Base-by-base conservation (phyloP, 2,888 invertebrate genomes). In the Penaeus monodon region DNA sequence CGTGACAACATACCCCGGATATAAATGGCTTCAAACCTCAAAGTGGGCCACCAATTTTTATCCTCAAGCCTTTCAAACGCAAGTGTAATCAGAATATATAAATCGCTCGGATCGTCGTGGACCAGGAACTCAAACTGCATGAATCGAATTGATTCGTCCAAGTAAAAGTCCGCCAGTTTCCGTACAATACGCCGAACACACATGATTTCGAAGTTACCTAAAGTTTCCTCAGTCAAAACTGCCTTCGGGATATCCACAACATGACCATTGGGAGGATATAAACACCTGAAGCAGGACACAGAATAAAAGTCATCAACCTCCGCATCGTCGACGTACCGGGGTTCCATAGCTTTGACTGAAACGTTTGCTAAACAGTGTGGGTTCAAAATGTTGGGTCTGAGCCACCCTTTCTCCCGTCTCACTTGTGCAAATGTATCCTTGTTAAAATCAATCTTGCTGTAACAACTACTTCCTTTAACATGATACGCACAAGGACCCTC, bases 231-330 rank as follows among this genome's bases (percentile, higher is more conserved):
- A 10, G 66, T 57, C 49, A 66, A 27, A 49, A 78, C 64, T 0
- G 84, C 77, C 17, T 65, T 64, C 8, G 84, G 84, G 3, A 84
- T 27, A 68, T 84, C 84, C 29, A 84, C 57, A 29, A 78, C 68
- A 29, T 84, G 29, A 22, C 84, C 84, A 38, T 29, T 66, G 22
- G 17, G 68, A 24, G 84, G 84, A 49, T 84, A 84, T 2, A 57
- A 14, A 49, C 84, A 84, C 49, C 57, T 77, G 29, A 57, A 84
- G 68, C 84, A 84, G 12, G 84, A 57, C 7, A 27, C 22, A 27
- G 66, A 49, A 24, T 10, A 22, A 22, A 84, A 57, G 29, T 22
- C 22, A 20, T 29, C 66, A 20, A 84, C 44, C 24, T 66, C 27
- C 7, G 84, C 64, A 29, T 84, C 76, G 7, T n/a, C 6, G 12